A percentile compares a stretch with the other conserved stretches of the same genome.
phyloP scores from a whole-genome alignment of 2,888 invertebrate species.

The Apamea anceps region DNA sequence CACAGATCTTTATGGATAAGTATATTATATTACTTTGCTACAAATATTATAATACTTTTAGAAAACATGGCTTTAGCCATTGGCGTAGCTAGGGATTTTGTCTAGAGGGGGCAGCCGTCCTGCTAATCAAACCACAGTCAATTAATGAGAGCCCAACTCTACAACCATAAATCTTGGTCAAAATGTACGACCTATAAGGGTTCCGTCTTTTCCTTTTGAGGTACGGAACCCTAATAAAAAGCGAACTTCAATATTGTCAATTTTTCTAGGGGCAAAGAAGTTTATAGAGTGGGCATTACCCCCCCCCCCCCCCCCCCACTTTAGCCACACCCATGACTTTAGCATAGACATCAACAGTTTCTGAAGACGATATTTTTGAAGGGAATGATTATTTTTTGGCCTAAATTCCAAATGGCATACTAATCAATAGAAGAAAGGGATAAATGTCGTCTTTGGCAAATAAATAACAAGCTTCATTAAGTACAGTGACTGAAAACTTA shows the following conservation, averaged over 20 bases:
- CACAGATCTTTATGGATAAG: constrained; percentile 36
- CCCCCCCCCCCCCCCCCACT: no score
- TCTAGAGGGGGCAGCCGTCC: no score
- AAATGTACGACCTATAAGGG: no score
- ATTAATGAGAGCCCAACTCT: no score
- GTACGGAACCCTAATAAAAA: no score
- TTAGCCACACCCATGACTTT: neutral
- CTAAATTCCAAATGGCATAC: neutral
- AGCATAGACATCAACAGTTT: neutral
- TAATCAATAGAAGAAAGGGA: neutral
- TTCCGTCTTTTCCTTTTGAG: no score
- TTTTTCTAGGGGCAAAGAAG: no score
- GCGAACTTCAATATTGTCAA: no score
- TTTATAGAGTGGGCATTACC: no score
- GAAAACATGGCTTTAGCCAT: neutral
- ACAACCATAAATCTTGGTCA: no score
- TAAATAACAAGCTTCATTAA: constrained; percentile 34
- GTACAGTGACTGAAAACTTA: constrained; percentile 46
- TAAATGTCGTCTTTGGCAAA: constrained; percentile 51
- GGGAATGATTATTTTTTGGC: neutral
- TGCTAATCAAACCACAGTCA: no score
- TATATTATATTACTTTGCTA: neutral
- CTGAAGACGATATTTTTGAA: neutral
- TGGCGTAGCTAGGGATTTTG: no score
- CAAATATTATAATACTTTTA: neutral